Evolutionary conservation across 2,113 vertebrate genomes (phyloP).

Genomic region (Erythrolamprus reginae): DNA sequence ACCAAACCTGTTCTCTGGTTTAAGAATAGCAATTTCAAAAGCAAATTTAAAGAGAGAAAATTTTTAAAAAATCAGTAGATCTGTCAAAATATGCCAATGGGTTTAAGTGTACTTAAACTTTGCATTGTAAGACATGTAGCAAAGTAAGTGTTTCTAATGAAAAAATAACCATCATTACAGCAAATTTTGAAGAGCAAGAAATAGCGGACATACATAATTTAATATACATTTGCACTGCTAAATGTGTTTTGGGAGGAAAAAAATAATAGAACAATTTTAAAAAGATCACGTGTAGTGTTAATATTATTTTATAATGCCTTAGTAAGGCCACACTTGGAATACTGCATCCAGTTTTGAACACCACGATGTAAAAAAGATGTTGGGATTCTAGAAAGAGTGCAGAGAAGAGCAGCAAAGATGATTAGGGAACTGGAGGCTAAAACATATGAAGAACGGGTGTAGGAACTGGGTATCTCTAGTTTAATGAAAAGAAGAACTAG

Average conservation of each 20-base stretch:
- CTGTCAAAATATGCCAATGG: background rate
- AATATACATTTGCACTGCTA: background rate
- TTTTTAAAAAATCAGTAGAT: background rate
- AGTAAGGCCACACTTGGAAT: too few species aligned
- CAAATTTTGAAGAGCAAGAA: background rate
- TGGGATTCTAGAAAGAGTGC: too few species aligned
- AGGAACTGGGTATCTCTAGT: too few species aligned
- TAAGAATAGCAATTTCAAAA: background rate
- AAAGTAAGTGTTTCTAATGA: background rate
- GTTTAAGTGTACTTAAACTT: background rate
- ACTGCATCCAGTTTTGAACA: too few species aligned
- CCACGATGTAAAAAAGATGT: too few species aligned
- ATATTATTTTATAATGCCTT: too few species aligned
- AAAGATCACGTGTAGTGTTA: too few species aligned
- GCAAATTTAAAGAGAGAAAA: background rate
- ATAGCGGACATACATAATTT: background rate
- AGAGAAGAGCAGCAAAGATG: too few species aligned
- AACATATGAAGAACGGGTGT: too few species aligned
- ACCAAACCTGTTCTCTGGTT: background rate
- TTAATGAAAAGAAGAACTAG: too few species aligned
- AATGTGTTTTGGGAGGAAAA: background rate
- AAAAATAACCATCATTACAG: background rate
- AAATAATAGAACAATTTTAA: background rate
- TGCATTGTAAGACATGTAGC: background rate
- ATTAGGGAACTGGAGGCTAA: too few species aligned